Base-by-base conservation (phyloP, 2,797 vertebrate genomes). In the Orestias chungarensis region DNA sequence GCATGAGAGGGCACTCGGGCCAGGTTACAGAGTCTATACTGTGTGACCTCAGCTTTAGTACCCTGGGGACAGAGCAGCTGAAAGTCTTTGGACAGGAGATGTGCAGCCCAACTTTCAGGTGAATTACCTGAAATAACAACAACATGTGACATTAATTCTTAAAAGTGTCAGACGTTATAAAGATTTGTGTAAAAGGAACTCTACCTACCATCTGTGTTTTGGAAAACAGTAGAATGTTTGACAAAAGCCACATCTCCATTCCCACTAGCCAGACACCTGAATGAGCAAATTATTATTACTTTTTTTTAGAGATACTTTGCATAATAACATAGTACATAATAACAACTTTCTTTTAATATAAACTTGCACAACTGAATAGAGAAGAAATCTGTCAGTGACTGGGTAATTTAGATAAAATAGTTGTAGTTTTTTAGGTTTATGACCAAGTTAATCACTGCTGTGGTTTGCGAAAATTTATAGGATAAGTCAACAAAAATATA, bases 181-280 rank as follows among this genome's bases (percentile, higher is more conserved):
- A n/a, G 44, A 12, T 9, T 29, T 14, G 20, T 10, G 3, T 55
- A 14, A 3, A 1, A 2, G 40, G 20, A 15, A 29, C 14, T 66
- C 2, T 6, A 76, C 73, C 47, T 92, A 99, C 98, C 96, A 4
- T 98, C 94, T 0, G 96, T 96, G 89, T 98, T 96, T 75, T 96
- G 95, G 75, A 96, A 93, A 68, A 99, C 95, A 0, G 98, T 98
- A 0, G 96, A 93, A 79, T 99, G 97, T 73, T 98, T 99, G 81
- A 99, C 86, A 54, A 99, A 99, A 65, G 98, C 98, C 81, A 99
- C 97, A 0, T 99, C 96, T 43, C 98, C 98, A 0, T 76, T 68
- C 33, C 86, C 90, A 27, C 92, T 87, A 0, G 87, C 95, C 82
- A 99, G 87, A 86, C 97, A 99, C 92, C 98, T 99, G 76, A 66